phyloP scores from a whole-genome alignment of 2,797 vertebrate genomes.

The Sardinella longiceps region DNA sequence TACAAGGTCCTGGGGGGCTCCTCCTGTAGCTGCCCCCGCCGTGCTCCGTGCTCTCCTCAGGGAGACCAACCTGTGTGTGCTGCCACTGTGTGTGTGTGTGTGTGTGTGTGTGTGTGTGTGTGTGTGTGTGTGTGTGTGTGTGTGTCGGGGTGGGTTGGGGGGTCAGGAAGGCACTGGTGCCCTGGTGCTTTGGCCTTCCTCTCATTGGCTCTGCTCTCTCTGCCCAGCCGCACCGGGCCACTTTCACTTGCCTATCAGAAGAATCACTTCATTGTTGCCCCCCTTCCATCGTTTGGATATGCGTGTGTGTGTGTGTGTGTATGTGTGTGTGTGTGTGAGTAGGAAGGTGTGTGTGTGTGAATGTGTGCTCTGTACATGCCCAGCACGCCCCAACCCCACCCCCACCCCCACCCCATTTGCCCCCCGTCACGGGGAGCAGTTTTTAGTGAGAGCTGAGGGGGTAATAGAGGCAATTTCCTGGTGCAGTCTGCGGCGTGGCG shows the following conservation, averaged over 20 bases:
- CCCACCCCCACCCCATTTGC: not conserved
- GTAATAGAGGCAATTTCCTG: conserved; percentile 21
- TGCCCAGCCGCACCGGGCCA: not conserved
- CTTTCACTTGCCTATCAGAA: conserved; percentile 2
- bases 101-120: too few relatives aligned
- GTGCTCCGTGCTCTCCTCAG: not conserved
- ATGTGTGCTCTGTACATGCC: conserved; percentile 27
- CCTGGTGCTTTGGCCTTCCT: not conserved
- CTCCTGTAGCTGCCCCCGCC: not conserved
- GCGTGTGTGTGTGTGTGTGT: conserved; percentile 19
- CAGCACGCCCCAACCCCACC: not conserved
- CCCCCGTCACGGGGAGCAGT: conserved; percentile 7
- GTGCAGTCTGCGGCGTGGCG: not conserved
- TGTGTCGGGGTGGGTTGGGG: not conserved
- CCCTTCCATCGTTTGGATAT: not conserved
- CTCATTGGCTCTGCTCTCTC: not conserved
- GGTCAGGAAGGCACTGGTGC: not conserved
- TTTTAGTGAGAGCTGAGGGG: conserved; percentile 7
- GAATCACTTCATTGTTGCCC: conserved; percentile 27
- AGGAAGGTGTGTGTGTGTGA: not conserved
- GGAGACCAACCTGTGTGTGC: not conserved
- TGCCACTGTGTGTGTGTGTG: too few relatives aligned
- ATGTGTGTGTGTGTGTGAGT: not conserved
- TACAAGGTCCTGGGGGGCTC: not conserved
- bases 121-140: too few relatives aligned